Percentiles rank a stretch among this genome's conserved stretches.
phyloP scores from a whole-genome alignment of 2,797 vertebrate genomes.

The Sebastolobus altivelis region DNA sequence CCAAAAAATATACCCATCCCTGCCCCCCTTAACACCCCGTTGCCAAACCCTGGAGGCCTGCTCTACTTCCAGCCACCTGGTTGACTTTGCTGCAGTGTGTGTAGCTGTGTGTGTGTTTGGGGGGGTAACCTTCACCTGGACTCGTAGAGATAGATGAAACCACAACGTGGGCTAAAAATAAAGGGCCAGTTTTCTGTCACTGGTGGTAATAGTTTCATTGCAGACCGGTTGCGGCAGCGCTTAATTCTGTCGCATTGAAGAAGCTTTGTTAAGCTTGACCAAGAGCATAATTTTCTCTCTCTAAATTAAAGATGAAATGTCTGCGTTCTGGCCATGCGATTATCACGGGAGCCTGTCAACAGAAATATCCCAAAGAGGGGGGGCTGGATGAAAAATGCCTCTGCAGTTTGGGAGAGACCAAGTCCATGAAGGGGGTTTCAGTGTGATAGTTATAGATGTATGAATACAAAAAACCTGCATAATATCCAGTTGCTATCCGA shows the following conservation, averaged over 20 bases:
- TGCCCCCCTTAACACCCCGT: slow-evolving; percentile 30
- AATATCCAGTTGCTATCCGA: not conserved
- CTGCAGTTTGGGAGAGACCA: slow-evolving; percentile 52
- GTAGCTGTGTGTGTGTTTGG: slow-evolving; percentile 22
- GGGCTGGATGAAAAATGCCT: slow-evolving; percentile 63
- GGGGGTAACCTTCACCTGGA: slow-evolving; percentile 62
- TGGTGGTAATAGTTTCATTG: slow-evolving; percentile 28
- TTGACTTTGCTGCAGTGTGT: slow-evolving; percentile 71
- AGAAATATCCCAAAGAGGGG: slow-evolving; percentile 53
- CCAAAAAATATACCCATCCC: slow-evolving; percentile 21
- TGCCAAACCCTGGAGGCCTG: slow-evolving; percentile 78
- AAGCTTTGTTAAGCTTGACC: slow-evolving; percentile 62
- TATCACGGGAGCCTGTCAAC: slow-evolving; percentile 64
- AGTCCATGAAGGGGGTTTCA: slow-evolving; percentile 35
- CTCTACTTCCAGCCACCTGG: slow-evolving; percentile 83
- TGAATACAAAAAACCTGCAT: slow-evolving; percentile 1
- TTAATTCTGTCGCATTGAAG: slow-evolving; percentile 46
- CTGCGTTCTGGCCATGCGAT: slow-evolving; percentile 53
- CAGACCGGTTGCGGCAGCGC: slow-evolving; percentile 35
- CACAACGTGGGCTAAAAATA: slow-evolving; percentile 46
- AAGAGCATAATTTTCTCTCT: slow-evolving; percentile 46
- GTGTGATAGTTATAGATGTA: slow-evolving; percentile 20
- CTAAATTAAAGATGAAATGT: slow-evolving; percentile 71
- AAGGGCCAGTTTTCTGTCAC: slow-evolving; percentile 38
- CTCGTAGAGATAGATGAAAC: slow-evolving; percentile 42